phyloP scores from a whole-genome alignment of 2,797 vertebrate genomes.

The Anniella stebbinsi region DNA sequence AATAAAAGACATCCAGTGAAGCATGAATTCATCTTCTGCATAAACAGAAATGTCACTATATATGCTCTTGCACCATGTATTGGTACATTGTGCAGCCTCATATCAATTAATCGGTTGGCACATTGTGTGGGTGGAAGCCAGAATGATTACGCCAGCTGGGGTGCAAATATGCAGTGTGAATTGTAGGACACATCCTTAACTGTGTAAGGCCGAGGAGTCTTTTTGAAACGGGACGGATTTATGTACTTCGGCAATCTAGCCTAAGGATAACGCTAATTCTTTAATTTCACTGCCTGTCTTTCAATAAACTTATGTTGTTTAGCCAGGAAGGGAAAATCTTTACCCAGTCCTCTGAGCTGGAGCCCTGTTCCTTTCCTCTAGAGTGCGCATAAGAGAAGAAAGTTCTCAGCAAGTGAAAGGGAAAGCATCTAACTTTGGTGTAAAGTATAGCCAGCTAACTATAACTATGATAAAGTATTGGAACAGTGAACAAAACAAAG shows the following conservation, averaged over 20 bases:
- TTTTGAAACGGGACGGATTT: neutral
- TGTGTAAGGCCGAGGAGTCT: neutral
- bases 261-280: neutral
- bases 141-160: neutral
- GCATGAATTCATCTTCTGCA: constrained; percentile 8
- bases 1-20: constrained; percentile 29
- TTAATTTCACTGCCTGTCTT: neutral
- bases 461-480: neutral
- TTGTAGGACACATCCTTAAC: neutral
- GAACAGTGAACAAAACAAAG: neutral
- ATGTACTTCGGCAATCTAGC: neutral
- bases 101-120: neutral
- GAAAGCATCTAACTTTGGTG: neutral
- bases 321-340: neutral
- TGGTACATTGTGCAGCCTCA: neutral
- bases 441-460: neutral
- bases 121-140: neutral
- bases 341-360: neutral
- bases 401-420: neutral
- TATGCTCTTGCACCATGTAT: neutral
- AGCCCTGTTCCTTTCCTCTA: neutral
- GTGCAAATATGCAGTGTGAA: neutral
- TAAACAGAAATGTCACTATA: constrained; percentile 16
- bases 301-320: neutral
- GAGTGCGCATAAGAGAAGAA: neutral